These are phyloP conservation scores for Gadus chalcogrammus DNA, from an alignment of 2,113 vertebrate species.

Conservation along the genomic window DNA sequence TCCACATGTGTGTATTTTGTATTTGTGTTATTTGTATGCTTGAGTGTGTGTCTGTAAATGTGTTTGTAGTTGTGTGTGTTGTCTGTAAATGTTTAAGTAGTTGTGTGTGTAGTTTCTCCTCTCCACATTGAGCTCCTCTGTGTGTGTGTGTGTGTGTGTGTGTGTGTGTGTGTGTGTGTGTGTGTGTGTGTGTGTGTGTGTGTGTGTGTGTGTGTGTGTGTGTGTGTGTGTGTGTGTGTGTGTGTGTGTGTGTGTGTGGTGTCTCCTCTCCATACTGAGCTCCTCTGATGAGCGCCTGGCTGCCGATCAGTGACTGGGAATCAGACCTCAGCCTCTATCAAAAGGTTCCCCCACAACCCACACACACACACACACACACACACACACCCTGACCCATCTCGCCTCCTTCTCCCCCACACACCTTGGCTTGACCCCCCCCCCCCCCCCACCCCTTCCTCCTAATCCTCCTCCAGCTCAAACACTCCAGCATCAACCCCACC, in stretches of 20 bases:
- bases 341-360: conserved; percentile 59
- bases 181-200: too few species aligned
- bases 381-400: too few species aligned
- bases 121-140: too few species aligned
- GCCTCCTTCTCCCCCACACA: conserved; percentile 8
- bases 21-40: too few species aligned
- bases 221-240: too few species aligned
- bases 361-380: too few species aligned
- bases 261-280: too few species aligned
- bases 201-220: too few species aligned
- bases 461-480: background rate
- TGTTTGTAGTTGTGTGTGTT: background rate
- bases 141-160: background rate
- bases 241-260: too few species aligned
- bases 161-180: conserved; percentile 35
- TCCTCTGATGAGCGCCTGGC: too few species aligned
- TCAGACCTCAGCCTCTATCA: conserved; percentile 53
- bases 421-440: conserved; percentile 26
- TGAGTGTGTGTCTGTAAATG: too few species aligned
- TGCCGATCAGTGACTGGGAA: conserved; percentile 13
- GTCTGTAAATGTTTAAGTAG: background rate
- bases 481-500: background rate
- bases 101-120: background rate
- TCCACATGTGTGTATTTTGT: too few species aligned
- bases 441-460: background rate